phyloP scores from a whole-genome alignment of 2,113 vertebrate genomes.

The Arenaria interpres region DNA sequence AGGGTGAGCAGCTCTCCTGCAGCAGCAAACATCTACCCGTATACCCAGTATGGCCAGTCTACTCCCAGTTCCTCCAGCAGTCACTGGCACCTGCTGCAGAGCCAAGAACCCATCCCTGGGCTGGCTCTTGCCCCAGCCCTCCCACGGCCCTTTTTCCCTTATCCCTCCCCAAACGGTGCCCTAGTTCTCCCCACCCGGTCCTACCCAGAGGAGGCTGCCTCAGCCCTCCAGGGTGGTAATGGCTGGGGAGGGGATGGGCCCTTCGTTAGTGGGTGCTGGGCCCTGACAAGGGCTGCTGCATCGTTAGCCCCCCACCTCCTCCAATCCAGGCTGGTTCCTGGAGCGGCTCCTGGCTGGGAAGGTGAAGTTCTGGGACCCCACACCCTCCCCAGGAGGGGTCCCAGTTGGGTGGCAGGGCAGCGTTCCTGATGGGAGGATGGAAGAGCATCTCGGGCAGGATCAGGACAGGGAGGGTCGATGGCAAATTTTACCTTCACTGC shows the following conservation, averaged over 20 bases:
- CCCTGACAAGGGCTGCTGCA: rapidly evolving
- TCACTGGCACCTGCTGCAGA: neutral
- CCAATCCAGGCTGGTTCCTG: neutral
- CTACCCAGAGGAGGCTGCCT: neutral
- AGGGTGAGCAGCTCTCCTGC: rapidly evolving
- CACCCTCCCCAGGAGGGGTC: rapidly evolving
- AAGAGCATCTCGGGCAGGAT: neutral
- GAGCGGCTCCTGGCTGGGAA: neutral
- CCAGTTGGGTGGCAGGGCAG: rapidly evolving
- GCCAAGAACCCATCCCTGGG: too few species aligned
- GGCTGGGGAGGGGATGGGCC: neutral
- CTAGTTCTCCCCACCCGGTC: neutral
- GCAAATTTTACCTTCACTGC: rapidly evolving
- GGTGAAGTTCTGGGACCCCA: neutral
- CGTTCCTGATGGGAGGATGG: too few species aligned
- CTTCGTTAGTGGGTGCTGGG: neutral
- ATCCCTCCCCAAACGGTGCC: neutral
- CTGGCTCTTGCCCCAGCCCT: neutral
- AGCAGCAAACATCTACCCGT: neutral
- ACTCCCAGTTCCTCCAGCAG: neutral
- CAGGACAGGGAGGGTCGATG: rapidly evolving
- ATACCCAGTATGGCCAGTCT: neutral
- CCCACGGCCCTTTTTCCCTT: neutral
- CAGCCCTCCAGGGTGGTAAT: neutral
- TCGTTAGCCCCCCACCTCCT: neutral